A percentile compares a stretch with the other conserved stretches of the same genome.
Conservation (phyloP, 2,888 invertebrate species). For the Plebejus argus region DNA sequence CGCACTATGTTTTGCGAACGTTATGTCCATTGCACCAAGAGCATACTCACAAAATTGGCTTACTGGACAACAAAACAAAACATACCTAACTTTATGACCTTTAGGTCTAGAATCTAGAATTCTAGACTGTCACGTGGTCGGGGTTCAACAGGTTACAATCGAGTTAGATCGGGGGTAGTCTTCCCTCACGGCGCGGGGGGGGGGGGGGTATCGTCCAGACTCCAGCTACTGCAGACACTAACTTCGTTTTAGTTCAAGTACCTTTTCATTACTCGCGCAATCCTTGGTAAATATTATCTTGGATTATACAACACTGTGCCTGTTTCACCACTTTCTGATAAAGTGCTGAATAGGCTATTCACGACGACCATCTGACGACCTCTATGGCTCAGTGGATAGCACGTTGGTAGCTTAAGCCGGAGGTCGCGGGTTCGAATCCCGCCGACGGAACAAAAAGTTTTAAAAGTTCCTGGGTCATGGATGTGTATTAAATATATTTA, state of each 20-base stretch:
- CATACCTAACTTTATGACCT: not conserved
- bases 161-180: conserved; percentile 15
- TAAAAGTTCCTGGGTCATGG: no score
- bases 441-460: no score
- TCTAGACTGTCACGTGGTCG: conserved; percentile 15
- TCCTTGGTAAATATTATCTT: no score
- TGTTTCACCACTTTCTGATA: no score
- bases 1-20: no score
- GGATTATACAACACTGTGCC: no score
- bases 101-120: not conserved
- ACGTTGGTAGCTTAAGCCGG: no score
- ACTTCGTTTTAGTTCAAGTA: not conserved
- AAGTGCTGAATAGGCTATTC: no score
- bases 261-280: not conserved
- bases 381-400: no score
- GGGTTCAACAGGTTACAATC: conserved; percentile 27
- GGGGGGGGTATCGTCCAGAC: not conserved
- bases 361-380: no score
- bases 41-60: not conserved
- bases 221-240: not conserved
- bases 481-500: no score
- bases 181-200: not conserved
- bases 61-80: not conserved
- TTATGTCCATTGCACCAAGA: not conserved
- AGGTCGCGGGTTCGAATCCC: no score